Base-by-base conservation (phyloP, 2,113 vertebrate genomes). In the Nanorana parkeri region DNA sequence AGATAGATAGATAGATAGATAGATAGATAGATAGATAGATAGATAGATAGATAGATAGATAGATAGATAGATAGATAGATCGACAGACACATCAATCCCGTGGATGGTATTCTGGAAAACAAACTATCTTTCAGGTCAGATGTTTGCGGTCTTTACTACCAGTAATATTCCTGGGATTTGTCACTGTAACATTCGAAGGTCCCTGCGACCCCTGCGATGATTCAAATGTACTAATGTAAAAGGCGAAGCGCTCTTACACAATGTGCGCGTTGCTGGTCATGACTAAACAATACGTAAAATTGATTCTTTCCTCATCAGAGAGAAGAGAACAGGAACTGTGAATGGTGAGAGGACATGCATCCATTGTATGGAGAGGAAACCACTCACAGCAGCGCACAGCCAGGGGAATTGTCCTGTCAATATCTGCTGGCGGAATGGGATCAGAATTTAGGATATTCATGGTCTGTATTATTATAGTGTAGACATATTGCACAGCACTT, bases 221-320 rank as follows among this genome's bases (percentile, higher is more conserved):
- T 69, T 80, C 66, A 80, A 16, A 4, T n/a, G 66, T 51, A n/a
- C 47, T 58, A 24, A 17, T 19, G n/a, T 2, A 23, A 17, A 79
- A 36, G n/a, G 36, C 47, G 55, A 21, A 11, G 4, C 55, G 13
- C 17, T 28, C 36, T 67, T 60, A 51, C 66, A 80, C 66, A 60
- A 79, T 47, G 78, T 29, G 11, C 51, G 17, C 41, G 21, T 19
- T 10, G n/a, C 47, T 17, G 21, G 47, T 19, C 7, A 19, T 69
- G 77, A 69, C 52, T 79, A 56, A 79, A 60, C 29, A 61, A 69
- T 47, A 28, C 21, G 23, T 61, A 11, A 79, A 60, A 6, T 55
- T 5, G 5, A 68, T 54, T 19, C 54, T n/a, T 79, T 68, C 51
- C 66, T 61, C 17, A n/a, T 61, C 29, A 51, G 29, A 29, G 55